phyloP scores from a whole-genome alignment of 2,888 invertebrate species.

The Gnatocerus cornutus region DNA sequence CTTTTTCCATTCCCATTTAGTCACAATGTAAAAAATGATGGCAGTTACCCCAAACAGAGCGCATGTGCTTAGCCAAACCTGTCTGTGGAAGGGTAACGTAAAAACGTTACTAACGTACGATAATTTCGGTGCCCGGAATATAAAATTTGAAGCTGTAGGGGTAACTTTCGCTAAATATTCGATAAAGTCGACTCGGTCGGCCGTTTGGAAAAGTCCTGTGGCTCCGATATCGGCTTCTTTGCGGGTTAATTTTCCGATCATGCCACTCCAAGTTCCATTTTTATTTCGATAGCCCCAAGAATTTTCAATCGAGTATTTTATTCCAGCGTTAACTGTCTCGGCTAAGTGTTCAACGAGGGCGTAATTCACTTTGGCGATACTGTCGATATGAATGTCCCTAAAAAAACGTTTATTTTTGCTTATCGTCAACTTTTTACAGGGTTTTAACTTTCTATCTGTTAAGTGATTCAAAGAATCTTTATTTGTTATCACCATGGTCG shows the following conservation, averaged over 20 bases:
- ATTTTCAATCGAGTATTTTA: conserved; percentile 72
- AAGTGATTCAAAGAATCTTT: conserved; percentile 77
- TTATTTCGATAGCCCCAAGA: conserved; percentile 78
- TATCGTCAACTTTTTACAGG: no score
- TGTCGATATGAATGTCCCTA: conserved; percentile 73
- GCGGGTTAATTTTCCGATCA: conserved; percentile 77
- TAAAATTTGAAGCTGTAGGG: conserved; percentile 79
- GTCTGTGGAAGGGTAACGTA: conserved; percentile 77
- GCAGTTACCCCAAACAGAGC: conserved; percentile 72
- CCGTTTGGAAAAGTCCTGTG: conserved; percentile 78
- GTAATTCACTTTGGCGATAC: conserved; percentile 79
- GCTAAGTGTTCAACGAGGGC: conserved; percentile 75
- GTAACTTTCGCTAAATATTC: conserved; percentile 81
- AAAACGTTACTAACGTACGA: conserved; percentile 83
- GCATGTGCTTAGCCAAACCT: conserved; percentile 78
- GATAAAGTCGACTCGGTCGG: conserved; percentile 76
- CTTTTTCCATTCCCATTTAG: conserved; percentile 70
- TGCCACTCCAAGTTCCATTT: conserved; percentile 76
- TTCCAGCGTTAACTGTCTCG: conserved; percentile 75
- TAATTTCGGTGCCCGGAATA: conserved; percentile 82
- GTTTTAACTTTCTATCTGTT: conserved; percentile 76
- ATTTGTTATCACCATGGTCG: conserved; percentile 76
- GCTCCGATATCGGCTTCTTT: conserved; percentile 78
- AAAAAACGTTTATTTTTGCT: conserved; percentile 59
- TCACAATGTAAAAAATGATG: conserved; percentile 66